These are phyloP conservation scores for Acronicta psi DNA, from an alignment of 2,888 invertebrate species.

Conservation along the genomic window DNA sequence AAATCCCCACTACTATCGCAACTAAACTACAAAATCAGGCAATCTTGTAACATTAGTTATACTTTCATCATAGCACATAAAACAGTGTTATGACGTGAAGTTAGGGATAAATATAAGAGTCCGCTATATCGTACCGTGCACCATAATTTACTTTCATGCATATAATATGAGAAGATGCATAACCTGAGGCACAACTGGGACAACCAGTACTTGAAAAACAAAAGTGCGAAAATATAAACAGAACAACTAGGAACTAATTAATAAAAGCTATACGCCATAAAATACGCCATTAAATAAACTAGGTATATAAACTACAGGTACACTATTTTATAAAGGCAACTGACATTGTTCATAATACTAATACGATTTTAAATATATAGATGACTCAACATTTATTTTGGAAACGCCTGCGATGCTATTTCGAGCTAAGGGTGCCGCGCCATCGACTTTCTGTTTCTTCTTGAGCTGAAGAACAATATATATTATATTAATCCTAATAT, in stretches of 20 bases:
- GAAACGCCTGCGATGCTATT: constrained; percentile 72
- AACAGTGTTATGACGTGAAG: no score
- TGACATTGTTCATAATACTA: constrained; percentile 33
- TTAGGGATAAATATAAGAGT: no score
- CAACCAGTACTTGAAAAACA: no score
- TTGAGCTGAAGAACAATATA: constrained; percentile 77
- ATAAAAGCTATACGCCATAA: constrained; percentile 16
- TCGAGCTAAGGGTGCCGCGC: constrained; percentile 64
- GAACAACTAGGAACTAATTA: not conserved
- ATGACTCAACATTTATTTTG: constrained; percentile 83
- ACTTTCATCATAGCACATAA: no score
- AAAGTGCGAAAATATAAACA: not conserved
- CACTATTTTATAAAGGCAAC: constrained; percentile 9
- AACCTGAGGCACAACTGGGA: no score
- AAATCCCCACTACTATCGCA: no score
- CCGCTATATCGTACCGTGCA: no score
- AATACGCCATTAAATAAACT: constrained; percentile 21
- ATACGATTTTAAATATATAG: constrained; percentile 60
- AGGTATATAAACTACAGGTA: constrained; percentile 12
- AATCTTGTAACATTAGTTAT: constrained; percentile 8
- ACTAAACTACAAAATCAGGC: not conserved
- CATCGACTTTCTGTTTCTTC: constrained; percentile 82
- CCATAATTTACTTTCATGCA: constrained; percentile 20
- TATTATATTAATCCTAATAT: constrained; percentile 41
- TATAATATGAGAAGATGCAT: constrained; percentile 3